A percentile compares a stretch with the other conserved stretches of the same genome.
phyloP scores from a whole-genome alignment of 1,140 invertebrate genomes.

The Oedothorax gibbosus region DNA sequence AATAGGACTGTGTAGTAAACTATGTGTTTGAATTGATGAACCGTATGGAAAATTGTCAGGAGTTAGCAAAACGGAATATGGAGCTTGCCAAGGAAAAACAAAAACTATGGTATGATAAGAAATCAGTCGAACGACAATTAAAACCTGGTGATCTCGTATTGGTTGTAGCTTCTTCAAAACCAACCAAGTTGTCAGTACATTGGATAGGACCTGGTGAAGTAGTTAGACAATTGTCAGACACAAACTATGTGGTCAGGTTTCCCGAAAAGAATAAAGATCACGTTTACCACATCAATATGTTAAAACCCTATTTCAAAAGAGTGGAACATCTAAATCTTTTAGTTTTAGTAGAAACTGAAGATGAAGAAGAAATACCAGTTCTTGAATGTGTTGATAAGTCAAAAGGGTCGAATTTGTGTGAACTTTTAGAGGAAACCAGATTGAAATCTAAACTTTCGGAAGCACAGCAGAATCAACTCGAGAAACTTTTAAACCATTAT shows the following conservation, averaged over 20 bases:
- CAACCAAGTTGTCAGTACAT: constrained; percentile 5
- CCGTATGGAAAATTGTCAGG: constrained; percentile 5
- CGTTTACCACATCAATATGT: constrained; percentile 11
- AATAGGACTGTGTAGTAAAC: background rate
- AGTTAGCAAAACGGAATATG: background rate
- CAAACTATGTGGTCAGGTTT: constrained; percentile 21
- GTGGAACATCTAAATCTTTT: constrained; percentile 14
- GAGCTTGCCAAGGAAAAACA: constrained; percentile 1
- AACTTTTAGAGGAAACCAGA: background rate
- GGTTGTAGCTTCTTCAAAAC: constrained; percentile 5
- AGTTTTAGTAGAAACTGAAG: background rate
- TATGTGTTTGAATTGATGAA: constrained; percentile 24
- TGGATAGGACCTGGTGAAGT: constrained; percentile 13
- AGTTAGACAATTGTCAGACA: constrained; percentile 6
- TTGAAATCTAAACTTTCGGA: background rate
- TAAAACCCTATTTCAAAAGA: constrained; percentile 27
- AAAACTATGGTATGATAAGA: constrained; percentile 1
- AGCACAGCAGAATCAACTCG: background rate
- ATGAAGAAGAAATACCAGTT: background rate
- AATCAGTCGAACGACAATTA: background rate
- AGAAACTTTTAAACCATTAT: background rate
- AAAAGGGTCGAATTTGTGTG: background rate
- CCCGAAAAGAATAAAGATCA: background rate
- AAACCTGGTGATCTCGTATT: background rate
- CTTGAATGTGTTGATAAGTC: background rate